Evolutionary conservation across 2,797 vertebrate species (phyloP).

Genomic region (Galago senegalensis): DNA sequence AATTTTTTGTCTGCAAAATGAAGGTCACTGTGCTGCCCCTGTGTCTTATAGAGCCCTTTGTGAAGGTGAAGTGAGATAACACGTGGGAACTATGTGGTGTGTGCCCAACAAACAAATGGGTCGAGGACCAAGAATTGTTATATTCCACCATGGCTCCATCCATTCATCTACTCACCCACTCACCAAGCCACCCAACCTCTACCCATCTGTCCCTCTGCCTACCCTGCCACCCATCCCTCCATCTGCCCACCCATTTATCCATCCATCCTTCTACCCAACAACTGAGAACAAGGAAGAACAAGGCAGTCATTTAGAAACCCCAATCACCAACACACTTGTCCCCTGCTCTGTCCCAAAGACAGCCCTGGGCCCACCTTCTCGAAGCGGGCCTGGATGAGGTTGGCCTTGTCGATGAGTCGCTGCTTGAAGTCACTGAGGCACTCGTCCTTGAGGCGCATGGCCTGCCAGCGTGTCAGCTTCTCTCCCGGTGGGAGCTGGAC

Average conservation of each 20-base stretch:
- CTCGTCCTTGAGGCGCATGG: constrained; percentile 86
- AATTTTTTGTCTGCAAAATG: background rate
- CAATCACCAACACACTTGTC: background rate
- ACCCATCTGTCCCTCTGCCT: background rate
- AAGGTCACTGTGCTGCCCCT: background rate
- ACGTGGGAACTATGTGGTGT: rapidly evolving
- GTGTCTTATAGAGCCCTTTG: background rate
- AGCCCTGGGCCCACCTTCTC: constrained; percentile 86
- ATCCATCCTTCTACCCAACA: too few relatives aligned
- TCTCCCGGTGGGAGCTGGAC: constrained; percentile 84
- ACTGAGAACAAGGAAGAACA: background rate
- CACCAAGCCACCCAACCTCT: rapidly evolving
- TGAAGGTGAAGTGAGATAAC: background rate
- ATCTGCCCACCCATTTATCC: rapidly evolving
- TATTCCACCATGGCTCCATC: background rate
- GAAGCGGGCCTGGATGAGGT: constrained; percentile 91
- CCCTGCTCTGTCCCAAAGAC: background rate
- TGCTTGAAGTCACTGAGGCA: constrained; percentile 91
- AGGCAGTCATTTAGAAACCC: background rate
- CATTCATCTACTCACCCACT: background rate
- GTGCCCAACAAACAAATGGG: background rate
- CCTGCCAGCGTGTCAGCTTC: constrained; percentile 86
- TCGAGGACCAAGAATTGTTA: background rate
- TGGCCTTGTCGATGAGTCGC: constrained; percentile 89
- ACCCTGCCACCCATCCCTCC: background rate